A percentile compares a stretch with the other conserved stretches of the same genome.
Conservation (phyloP, 2,113 vertebrate species). For the Sinocyclocheilus anshuiensis region DNA sequence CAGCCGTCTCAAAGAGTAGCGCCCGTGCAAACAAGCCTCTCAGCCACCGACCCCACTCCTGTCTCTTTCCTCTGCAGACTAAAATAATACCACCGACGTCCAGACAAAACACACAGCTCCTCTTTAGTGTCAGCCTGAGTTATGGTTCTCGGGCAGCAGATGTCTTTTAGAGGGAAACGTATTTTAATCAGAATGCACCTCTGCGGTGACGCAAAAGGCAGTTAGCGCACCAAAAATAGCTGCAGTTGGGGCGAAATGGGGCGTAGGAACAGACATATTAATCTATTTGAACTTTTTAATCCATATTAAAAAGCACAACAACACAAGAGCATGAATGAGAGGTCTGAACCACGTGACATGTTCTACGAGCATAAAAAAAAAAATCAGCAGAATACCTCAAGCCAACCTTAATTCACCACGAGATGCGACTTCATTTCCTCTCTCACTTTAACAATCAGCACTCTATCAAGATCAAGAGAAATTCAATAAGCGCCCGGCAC, state of each 20-base stretch:
- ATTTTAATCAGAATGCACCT: conserved; percentile 61
- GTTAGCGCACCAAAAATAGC: conserved; percentile 54
- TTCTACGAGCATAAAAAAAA: not conserved
- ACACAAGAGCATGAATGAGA: not conserved
- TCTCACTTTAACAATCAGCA: conserved; percentile 55
- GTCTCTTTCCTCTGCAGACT: conserved; percentile 81
- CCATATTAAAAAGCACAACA: not conserved
- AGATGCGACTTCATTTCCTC: conserved; percentile 56
- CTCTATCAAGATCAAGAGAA: conserved; percentile 57
- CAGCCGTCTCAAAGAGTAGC: conserved; percentile 70
- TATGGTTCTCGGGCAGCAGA: conserved; percentile 78
- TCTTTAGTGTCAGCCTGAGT: conserved; percentile 83
- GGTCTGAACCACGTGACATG: conserved; percentile 20
- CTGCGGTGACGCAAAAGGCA: conserved; percentile 46
- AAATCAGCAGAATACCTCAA: conserved; percentile 40
- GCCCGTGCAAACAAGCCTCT: conserved; percentile 73
- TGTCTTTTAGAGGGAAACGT: conserved; percentile 67
- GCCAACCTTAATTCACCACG: conserved; percentile 42
- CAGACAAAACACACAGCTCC: conserved; percentile 81
- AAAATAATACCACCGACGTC: conserved; percentile 79
- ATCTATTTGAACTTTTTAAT: conserved; percentile 27
- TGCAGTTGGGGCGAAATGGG: conserved; percentile 35
- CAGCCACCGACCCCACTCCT: conserved; percentile 72
- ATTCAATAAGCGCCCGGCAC: conserved; percentile 56
- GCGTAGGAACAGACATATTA: conserved; percentile 43